These are phyloP conservation scores for Nibea coibor DNA, from an alignment of 2,113 vertebrate species.

Conservation along the genomic window DNA sequence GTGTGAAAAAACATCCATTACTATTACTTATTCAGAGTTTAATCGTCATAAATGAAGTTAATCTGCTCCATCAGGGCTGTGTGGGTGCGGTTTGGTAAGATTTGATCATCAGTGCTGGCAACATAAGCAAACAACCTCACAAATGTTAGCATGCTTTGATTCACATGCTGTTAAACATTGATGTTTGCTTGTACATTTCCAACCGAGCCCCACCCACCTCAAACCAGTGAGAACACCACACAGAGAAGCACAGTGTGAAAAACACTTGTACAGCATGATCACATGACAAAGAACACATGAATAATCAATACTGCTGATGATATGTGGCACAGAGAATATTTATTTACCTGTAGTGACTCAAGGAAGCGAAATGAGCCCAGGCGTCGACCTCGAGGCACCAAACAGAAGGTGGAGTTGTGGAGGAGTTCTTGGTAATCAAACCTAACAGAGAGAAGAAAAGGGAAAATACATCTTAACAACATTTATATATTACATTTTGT, in stretches of 20 bases:
- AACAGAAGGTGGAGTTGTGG: conserved; percentile 94
- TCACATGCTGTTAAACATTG: neutral
- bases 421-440: conserved; percentile 86
- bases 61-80: neutral
- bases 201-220: neutral
- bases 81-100: neutral
- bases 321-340: neutral
- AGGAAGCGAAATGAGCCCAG: conserved; percentile 88
- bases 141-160: neutral
- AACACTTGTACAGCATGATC: too few species aligned
- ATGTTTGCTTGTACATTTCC: neutral
- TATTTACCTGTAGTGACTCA: conserved; percentile 90
- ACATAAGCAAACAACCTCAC: neutral
- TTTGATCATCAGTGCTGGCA: neutral
- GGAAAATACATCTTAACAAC: neutral
- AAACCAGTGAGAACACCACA: neutral
- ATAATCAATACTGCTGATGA: neutral
- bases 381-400: conserved; percentile 88
- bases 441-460: conserved; percentile 73
- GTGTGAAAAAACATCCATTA: neutral
- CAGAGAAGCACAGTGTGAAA: neutral
- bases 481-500: too few species aligned
- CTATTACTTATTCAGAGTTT: neutral
- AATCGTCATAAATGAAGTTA: neutral
- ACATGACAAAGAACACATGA: neutral